Percentiles rank a stretch among this genome's conserved stretches.
Evolutionary conservation across 1,140 invertebrate genomes (phyloP).

Genomic region (Sarcophaga bullata): DNA sequence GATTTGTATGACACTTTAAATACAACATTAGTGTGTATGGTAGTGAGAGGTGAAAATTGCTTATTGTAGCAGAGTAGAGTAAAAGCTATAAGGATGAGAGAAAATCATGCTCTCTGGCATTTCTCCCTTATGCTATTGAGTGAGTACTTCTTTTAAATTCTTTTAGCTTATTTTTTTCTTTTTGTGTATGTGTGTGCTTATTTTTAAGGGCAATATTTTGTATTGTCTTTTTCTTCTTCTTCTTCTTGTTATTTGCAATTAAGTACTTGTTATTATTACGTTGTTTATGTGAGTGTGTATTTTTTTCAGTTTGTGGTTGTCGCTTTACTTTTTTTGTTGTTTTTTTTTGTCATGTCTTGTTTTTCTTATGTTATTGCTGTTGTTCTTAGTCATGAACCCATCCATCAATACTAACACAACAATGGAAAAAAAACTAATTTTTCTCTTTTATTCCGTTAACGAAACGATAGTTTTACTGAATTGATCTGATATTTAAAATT

Average conservation of each 20-base stretch:
- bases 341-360: too few relatives aligned
- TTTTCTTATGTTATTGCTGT: background rate
- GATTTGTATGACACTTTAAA: constrained; percentile 29
- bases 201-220: constrained; percentile 30
- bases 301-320: constrained; percentile 18
- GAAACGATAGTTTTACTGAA: constrained; percentile 38
- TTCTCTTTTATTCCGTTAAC: too few relatives aligned
- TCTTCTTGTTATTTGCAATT: constrained; percentile 23
- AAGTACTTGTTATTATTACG: background rate
- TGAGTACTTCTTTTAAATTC: constrained; percentile 19
- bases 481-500: constrained; percentile 45
- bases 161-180: background rate
- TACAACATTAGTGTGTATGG: background rate
- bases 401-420: background rate
- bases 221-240: constrained; percentile 17
- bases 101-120: background rate
- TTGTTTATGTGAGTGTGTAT: background rate
- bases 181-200: constrained; percentile 9
- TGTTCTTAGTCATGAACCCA: background rate
- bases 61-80: background rate
- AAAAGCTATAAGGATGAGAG: background rate
- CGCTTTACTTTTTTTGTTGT: background rate
- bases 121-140: background rate
- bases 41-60: background rate
- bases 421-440: background rate